These are phyloP conservation scores for Pterostichus madidus DNA, from an alignment of 2,888 invertebrate species.

Conservation along the genomic window DNA sequence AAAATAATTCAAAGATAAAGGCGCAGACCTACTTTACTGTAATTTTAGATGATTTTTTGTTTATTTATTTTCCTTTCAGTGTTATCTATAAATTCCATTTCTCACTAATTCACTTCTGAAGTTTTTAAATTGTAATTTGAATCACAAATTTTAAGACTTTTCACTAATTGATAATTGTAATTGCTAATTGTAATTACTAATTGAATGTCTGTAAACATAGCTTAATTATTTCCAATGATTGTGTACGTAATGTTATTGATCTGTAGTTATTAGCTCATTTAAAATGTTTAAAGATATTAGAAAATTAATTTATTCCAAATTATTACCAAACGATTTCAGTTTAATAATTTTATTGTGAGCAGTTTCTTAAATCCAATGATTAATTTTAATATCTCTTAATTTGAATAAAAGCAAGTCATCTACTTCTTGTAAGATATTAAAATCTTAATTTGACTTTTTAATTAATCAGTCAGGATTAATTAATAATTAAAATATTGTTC, in stretches of 20 bases:
- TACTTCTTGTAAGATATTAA: slow-evolving; percentile 21
- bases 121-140: no score
- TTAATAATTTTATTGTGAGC: slow-evolving; percentile 25
- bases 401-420: slow-evolving; percentile 37
- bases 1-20: no score
- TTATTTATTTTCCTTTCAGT: no score
- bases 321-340: not conserved
- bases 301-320: slow-evolving; percentile 8
- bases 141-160: no score
- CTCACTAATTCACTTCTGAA: no score
- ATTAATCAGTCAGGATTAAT: slow-evolving; percentile 32
- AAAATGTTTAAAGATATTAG: not conserved
- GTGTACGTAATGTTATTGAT: not conserved
- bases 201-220: no score
- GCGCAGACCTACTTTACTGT: no score
- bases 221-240: not conserved
- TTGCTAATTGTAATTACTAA: no score
- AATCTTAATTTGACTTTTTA: slow-evolving; percentile 34
- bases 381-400: slow-evolving; percentile 36
- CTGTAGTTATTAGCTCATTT: no score
- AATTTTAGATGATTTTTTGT: no score
- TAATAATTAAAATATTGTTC: slow-evolving; percentile 34
- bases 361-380: not conserved
- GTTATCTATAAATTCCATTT: no score
- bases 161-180: no score